Percentiles rank a stretch among this genome's conserved stretches.
Conservation (phyloP, 2,113 vertebrate genomes). For the Antigone vipio region DNA sequence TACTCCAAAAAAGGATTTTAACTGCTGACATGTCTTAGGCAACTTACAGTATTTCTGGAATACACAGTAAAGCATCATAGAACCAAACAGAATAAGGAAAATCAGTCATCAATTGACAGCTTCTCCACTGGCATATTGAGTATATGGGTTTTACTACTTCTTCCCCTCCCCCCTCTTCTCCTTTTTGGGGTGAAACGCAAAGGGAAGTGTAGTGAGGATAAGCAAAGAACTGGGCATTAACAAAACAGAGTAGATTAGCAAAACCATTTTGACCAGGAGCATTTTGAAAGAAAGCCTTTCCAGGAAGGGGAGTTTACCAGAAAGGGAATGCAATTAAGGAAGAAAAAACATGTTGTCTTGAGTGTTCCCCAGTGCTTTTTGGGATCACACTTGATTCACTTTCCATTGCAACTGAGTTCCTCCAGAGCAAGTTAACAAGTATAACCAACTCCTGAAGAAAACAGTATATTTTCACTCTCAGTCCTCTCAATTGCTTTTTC, state of each 20-base stretch:
- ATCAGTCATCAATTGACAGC: neutral
- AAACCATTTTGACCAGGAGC: neutral
- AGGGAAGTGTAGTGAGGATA: neutral
- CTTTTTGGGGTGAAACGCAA: neutral
- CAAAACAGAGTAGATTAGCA: neutral
- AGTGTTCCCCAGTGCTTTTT: neutral
- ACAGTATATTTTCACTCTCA: neutral
- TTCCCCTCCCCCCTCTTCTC: no score
- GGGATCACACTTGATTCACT: neutral
- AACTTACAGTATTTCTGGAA: neutral
- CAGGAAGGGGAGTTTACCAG: neutral
- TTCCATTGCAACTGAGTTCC: neutral
- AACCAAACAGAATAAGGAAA: neutral
- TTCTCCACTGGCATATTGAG: neutral
- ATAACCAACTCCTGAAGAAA: neutral
- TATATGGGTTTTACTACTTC: neutral
- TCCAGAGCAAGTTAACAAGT: neutral
- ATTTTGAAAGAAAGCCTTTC: neutral
- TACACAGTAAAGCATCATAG: neutral
- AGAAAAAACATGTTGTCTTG: neutral
- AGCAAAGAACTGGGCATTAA: neutral
- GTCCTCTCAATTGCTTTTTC: neutral
- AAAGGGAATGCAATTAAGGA: constrained; percentile 1
- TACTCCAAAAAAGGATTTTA: neutral
- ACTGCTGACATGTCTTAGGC: neutral